Percentiles rank a stretch among this genome's conserved stretches.
phyloP scores from a whole-genome alignment of 2,113 vertebrate genomes.

The Malurus alboscapulatus region DNA sequence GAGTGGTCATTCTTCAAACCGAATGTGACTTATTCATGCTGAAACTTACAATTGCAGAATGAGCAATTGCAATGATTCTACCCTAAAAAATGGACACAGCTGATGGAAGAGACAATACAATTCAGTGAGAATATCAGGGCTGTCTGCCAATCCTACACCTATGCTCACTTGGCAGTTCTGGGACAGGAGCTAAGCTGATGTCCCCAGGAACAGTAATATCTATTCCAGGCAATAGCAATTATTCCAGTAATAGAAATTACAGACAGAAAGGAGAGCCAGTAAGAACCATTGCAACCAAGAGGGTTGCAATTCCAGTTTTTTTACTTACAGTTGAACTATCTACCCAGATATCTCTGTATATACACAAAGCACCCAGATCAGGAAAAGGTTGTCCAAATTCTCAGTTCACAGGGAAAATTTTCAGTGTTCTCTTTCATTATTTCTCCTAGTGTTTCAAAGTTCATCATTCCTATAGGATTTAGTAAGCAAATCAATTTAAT shows the following conservation, averaged over 20 bases:
- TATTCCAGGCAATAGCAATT: too few species aligned
- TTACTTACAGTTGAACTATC: neutral
- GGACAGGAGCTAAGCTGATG: neutral
- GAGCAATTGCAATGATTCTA: neutral
- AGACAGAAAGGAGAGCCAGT: neutral
- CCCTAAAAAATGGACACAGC: neutral
- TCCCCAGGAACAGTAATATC: neutral
- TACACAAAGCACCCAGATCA: neutral
- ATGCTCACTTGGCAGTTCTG: neutral
- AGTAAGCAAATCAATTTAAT: neutral
- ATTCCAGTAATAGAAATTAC: too few species aligned
- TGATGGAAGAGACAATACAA: neutral
- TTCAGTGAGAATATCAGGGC: rapidly evolving
- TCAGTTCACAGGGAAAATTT: neutral
- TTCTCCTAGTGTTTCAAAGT: neutral
- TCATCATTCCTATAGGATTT: neutral
- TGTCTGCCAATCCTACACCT: neutral
- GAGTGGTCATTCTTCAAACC: neutral
- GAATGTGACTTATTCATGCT: neutral
- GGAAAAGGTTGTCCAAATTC: neutral
- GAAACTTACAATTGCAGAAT: neutral
- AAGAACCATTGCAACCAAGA: neutral
- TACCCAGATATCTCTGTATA: neutral
- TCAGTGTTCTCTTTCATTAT: neutral
- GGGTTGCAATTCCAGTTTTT: neutral